Evolutionary conservation across 2,888 invertebrate species (phyloP).

Genomic region (Alloplasta piceator): DNA sequence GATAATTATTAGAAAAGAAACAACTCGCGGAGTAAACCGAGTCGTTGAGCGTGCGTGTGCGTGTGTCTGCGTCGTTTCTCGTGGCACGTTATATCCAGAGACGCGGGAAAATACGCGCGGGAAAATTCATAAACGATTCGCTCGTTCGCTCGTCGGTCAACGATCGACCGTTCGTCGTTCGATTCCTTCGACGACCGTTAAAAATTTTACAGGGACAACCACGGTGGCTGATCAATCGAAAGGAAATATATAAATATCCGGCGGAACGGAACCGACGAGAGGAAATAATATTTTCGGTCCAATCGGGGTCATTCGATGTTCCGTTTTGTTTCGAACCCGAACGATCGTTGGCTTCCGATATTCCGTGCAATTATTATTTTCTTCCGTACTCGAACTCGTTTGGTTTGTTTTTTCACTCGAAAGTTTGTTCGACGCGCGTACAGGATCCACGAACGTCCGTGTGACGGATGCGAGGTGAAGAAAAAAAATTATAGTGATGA

Average conservation of each 20-base stretch:
- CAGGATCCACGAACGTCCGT: too few species aligned
- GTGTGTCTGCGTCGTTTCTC: constrained; percentile 26
- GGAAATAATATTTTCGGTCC: neutral
- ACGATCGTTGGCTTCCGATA: neutral
- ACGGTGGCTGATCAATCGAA: neutral
- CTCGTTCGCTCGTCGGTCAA: constrained; percentile 58
- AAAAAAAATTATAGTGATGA: constrained; percentile 8
- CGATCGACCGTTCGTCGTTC: neutral
- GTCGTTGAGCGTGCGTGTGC: neutral
- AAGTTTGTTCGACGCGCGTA: too few species aligned
- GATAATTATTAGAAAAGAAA: constrained; percentile 41
- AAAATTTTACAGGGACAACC: neutral
- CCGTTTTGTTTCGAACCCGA: neutral
- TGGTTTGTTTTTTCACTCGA: too few species aligned
- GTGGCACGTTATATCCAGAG: constrained; percentile 29
- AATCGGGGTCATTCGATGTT: neutral
- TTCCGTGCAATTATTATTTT: neutral
- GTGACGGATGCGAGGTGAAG: too few species aligned
- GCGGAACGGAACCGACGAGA: neutral
- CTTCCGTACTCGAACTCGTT: too few species aligned
- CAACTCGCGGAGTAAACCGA: neutral
- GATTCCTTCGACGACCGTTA: neutral
- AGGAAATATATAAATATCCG: neutral
- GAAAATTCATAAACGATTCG: constrained; percentile 72
- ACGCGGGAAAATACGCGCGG: constrained; percentile 63